phyloP scores from a whole-genome alignment of 1,140 invertebrate species.

The Heterodera schachtii region DNA sequence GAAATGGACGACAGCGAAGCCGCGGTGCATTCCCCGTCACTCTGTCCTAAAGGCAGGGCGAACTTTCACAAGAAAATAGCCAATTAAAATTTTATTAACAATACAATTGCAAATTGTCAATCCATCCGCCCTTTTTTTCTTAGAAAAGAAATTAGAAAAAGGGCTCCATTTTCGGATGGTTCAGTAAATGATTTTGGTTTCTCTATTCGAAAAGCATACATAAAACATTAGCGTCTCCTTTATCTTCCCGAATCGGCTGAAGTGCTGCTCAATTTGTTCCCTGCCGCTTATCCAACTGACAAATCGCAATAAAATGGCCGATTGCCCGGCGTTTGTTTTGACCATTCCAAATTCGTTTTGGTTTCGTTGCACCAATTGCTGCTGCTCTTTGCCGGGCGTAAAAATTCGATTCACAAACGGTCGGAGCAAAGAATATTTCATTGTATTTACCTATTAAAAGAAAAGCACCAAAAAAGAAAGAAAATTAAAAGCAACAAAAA shows the following conservation, averaged over 20 bases:
- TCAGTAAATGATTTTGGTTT: neutral
- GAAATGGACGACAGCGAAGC: conserved; percentile 61
- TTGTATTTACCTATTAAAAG: neutral
- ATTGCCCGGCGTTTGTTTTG: neutral
- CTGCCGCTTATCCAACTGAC: conserved; percentile 58
- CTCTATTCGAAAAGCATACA: conserved; percentile 40
- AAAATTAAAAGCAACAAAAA: neutral
- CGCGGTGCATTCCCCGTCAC: conserved; percentile 62
- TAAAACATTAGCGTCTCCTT: conserved; percentile 56
- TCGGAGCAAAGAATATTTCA: conserved; percentile 1
- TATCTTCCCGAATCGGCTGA: conserved; percentile 57
- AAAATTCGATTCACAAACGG: neutral
- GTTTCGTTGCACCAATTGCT: neutral
- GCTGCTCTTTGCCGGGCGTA: neutral
- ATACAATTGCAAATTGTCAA: no score
- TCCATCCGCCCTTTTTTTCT: no score
- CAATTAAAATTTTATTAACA: no score
- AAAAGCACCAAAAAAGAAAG: neutral
- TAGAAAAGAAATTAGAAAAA: no score
- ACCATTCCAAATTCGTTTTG: neutral
- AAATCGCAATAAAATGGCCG: conserved; percentile 53
- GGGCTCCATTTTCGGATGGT: no score
- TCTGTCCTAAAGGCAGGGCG: conserved; percentile 47
- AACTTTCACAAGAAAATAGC: neutral
- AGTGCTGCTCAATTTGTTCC: conserved; percentile 57